Evolutionary conservation across 2,113 vertebrate species (phyloP).

Genomic region (Theropithecus gelada): DNA sequence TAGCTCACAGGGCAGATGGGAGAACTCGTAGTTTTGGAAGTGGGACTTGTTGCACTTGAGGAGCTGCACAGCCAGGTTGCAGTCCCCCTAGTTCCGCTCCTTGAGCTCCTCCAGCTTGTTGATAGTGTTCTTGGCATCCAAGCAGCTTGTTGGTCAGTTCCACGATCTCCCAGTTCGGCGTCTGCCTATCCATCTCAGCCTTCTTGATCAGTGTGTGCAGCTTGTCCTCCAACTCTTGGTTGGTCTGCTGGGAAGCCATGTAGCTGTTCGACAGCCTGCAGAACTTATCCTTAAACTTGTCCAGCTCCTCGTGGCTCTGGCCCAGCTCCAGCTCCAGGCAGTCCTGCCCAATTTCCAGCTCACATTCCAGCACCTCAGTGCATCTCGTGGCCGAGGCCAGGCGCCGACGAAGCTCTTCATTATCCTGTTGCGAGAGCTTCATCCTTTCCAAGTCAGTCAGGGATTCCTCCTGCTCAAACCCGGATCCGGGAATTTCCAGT

Average conservation of each 20-base stretch:
- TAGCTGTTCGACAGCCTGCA: conserved; percentile 97
- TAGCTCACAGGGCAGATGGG: conserved; percentile 96
- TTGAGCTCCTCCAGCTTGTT: conserved; percentile 97
- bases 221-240: conserved; percentile 99
- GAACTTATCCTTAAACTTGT: conserved; percentile 99
- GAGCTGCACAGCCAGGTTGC: conserved; percentile 97
- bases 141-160: conserved; percentile 97
- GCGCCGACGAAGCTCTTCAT: conserved; percentile 93
- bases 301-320: conserved; percentile 94
- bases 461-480: too few species aligned
- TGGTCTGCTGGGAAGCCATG: conserved; percentile 95
- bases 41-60: conserved; percentile 99
- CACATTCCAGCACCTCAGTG: conserved; percentile 95
- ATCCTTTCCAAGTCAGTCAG: too few species aligned
- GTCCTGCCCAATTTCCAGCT: conserved; percentile 94
- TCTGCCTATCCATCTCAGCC: conserved; percentile 97
- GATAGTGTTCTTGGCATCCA: conserved; percentile 96
- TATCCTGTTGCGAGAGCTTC: conserved; percentile 95
- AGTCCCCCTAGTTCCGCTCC: conserved; percentile 96
- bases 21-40: conserved; percentile 98
- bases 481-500: conserved; percentile 81
- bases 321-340: conserved; percentile 95
- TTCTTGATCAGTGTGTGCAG: conserved; percentile 96
- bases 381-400: conserved; percentile 93
- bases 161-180: conserved; percentile 97